phyloP scores from a whole-genome alignment of 64 coral and sea anemone genomes.

The Catalaphyllia jardinei region DNA sequence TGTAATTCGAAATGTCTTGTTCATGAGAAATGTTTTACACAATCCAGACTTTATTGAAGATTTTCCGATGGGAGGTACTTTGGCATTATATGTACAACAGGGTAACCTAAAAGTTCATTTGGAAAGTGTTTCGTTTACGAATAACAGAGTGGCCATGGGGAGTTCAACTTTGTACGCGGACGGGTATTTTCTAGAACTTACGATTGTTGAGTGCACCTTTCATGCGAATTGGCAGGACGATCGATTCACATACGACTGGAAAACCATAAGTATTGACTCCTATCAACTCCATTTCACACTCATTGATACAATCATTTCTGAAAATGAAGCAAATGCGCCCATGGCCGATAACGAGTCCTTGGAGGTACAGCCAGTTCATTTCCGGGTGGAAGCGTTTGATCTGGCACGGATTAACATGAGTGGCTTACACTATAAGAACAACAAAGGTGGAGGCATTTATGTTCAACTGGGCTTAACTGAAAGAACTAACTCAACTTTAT shows the following conservation, averaged over 20 bases:
- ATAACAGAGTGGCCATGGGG: background rate
- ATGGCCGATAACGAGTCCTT: background rate
- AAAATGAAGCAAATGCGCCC: background rate
- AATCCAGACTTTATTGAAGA: background rate
- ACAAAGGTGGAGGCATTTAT: background rate
- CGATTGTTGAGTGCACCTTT: background rate
- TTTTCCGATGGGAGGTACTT: background rate
- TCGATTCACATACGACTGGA: background rate
- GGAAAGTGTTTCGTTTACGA: background rate
- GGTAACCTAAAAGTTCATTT: background rate
- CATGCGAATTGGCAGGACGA: background rate
- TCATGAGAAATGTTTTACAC: background rate
- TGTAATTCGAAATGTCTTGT: background rate
- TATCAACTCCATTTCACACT: background rate
- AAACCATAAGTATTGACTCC: background rate
- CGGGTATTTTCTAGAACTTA: background rate
- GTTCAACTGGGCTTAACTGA: background rate
- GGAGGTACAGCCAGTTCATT: background rate
- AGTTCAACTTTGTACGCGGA: background rate
- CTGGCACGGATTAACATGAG: background rate
- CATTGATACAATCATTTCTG: background rate
- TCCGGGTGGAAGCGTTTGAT: too few relatives aligned
- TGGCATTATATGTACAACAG: background rate
- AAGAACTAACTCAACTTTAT: background rate
- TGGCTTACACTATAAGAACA: constrained; percentile 3